Conservation (phyloP, 1,140 invertebrate genomes). For the Bradynema listronoti region DNA sequence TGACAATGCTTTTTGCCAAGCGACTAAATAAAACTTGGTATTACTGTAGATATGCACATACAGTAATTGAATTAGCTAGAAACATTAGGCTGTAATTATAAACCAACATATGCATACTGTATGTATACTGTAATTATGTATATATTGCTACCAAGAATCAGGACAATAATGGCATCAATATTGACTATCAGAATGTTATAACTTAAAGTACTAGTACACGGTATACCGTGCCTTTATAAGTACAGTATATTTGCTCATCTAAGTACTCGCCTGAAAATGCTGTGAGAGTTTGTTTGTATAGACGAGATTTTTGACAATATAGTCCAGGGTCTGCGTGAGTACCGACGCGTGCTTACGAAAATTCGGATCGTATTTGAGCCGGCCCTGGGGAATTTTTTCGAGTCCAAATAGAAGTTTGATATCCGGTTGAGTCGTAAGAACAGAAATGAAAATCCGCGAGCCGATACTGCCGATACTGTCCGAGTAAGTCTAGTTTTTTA, state of each 20-base stretch:
- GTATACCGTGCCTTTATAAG: too few species aligned
- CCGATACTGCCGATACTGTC: slow-evolving; percentile 38
- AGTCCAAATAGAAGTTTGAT: slow-evolving; percentile 45
- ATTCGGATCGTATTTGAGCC: slow-evolving; percentile 22
- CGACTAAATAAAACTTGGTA: slow-evolving; percentile 26
- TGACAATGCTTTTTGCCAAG: slow-evolving; percentile 44
- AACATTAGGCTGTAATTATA: slow-evolving; percentile 11
- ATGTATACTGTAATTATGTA: too few species aligned
- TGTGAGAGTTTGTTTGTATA: slow-evolving; percentile 40
- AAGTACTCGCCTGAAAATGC: slow-evolving; percentile 31
- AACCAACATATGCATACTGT: too few species aligned
- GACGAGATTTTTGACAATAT: slow-evolving; percentile 38
- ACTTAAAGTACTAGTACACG: too few species aligned
- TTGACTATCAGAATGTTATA: too few species aligned
- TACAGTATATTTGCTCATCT: too few species aligned
- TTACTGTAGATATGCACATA: too few species aligned
- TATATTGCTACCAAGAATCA: too few species aligned
- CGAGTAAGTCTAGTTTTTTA: slow-evolving; percentile 1
- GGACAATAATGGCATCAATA: too few species aligned
- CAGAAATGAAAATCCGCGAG: slow-evolving; percentile 31
- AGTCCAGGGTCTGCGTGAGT: slow-evolving; percentile 34
- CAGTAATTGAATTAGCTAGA: slow-evolving; percentile 6
- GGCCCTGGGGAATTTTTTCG: slow-evolving; percentile 41
- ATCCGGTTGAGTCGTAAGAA: slow-evolving; percentile 41
- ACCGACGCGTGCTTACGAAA: slow-evolving; percentile 37